These are phyloP conservation scores for Cataglyphis rosenhaueri DNA, from an alignment of 2,888 invertebrate species.

Conservation along the genomic window DNA sequence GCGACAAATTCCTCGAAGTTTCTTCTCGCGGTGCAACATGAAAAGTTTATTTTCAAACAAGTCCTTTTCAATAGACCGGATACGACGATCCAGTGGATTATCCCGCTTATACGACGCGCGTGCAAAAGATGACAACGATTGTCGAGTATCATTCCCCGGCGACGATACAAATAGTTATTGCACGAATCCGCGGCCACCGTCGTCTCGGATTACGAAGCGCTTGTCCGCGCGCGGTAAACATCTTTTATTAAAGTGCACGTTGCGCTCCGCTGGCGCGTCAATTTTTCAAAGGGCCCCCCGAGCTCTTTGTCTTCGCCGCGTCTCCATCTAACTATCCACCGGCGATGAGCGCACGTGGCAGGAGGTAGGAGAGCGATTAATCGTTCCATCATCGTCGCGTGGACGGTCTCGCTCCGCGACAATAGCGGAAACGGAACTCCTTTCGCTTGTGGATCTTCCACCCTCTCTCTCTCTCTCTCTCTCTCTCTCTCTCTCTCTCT, in stretches of 20 bases:
- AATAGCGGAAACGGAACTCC: constrained; percentile 69
- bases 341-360: constrained; percentile 72
- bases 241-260: constrained; percentile 76
- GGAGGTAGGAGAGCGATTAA: constrained; percentile 54
- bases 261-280: constrained; percentile 74
- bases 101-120: constrained; percentile 22
- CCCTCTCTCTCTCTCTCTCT: constrained; percentile 1
- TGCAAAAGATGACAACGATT: constrained; percentile 25
- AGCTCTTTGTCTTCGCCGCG: constrained; percentile 75
- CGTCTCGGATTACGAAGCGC: constrained; percentile 66
- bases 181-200: constrained; percentile 57
- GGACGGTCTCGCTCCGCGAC: constrained; percentile 63
- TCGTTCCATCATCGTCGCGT: constrained; percentile 65
- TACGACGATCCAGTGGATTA: constrained; percentile 32
- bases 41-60: constrained; percentile 37
- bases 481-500: constrained; percentile 23
- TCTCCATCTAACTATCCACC: constrained; percentile 28
- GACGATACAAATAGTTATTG: constrained; percentile 62
- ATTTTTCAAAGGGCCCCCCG: constrained; percentile 76
- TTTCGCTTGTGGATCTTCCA: constrained; percentile 35
- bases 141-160: constrained; percentile 48
- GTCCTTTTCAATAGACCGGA: constrained; percentile 37
- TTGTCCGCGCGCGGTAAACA: constrained; percentile 75
- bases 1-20: constrained; percentile 23
- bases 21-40: constrained; percentile 3